Evolutionary conservation across 2,888 invertebrate genomes (phyloP), one percentile per base, ranked within the genome.

Genomic region (Macrophya alboannulata): DNA sequence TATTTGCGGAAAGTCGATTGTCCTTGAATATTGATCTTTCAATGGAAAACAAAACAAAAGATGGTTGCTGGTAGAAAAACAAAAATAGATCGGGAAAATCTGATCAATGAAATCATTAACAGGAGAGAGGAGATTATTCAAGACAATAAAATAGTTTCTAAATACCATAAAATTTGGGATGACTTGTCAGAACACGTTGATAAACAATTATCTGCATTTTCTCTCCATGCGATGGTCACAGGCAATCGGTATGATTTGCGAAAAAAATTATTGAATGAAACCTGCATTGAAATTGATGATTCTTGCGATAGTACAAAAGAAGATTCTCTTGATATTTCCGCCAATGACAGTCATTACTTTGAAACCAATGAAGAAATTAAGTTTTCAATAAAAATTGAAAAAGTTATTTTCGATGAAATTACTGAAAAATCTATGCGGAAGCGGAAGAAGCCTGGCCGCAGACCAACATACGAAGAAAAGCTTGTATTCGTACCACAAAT

Each of bases 31-130:
- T 37, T 68, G 37, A 15, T 31, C 15, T 68, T 68, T 37, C 31
- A 15, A 68, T 65, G 65, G 8, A 62, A 62, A 62, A 62, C 21
- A 62, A 62, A 62, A 62, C 21, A 31, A 62, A 62, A 68, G 15
- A 68, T 68, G 68, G 68, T 68, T 17, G 68, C 68, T 68, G 68
- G 68, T 37, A 68, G 68, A 68, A 68, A 68, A 68, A 68, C 68
- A 68, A 68, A 68, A 37, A 31, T 68, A 37, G 68, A 68, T 68
- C 68, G 68, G 37, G 68, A 68, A 68, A 37, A 68, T 68, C 68
- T 68, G 68, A 31, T 68, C 37, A 37, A 68, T 17, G 31, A 68
- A 68, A 68, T 68, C 6, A 37, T 68, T 37, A 37, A 68, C 37
- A 68, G 68, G 37, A 37, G 31, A 68, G 68, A 68, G 37, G 68